Evolutionary conservation across 2,113 vertebrate species (phyloP).

Genomic region (Halcyon senegalensis): DNA sequence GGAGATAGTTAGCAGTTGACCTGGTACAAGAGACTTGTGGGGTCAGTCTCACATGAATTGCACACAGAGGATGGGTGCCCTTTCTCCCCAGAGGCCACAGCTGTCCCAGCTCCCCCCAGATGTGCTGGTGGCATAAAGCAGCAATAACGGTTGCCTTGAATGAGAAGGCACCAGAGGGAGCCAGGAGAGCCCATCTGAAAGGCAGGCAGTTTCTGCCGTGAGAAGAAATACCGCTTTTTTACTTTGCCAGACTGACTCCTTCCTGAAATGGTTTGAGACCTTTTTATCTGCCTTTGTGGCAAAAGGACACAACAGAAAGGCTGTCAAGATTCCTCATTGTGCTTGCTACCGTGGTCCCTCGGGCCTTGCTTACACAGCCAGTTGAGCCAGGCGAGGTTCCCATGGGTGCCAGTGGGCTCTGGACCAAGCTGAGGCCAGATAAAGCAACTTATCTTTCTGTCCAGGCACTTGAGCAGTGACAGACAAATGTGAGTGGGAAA

Average conservation of each 20-base stretch:
- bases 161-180: too few species aligned
- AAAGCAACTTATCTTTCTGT: background rate
- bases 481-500: background rate
- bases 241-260: background rate
- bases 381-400: background rate
- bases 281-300: background rate
- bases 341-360: background rate
- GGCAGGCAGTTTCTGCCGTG: too few species aligned
- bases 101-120: too few species aligned
- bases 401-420: background rate
- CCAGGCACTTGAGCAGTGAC: background rate
- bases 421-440: background rate
- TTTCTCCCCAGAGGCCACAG: too few species aligned
- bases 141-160: too few species aligned
- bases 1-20: too few species aligned
- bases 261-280: background rate
- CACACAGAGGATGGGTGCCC: too few species aligned
- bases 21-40: too few species aligned
- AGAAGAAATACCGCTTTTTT: background rate
- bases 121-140: too few species aligned
- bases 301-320: background rate
- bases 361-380: background rate
- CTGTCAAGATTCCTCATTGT: background rate
- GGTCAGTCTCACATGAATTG: too few species aligned
- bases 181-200: too few species aligned